Base-by-base conservation (phyloP, 2,888 invertebrate genomes). In the Dynastes hyllus region DNA sequence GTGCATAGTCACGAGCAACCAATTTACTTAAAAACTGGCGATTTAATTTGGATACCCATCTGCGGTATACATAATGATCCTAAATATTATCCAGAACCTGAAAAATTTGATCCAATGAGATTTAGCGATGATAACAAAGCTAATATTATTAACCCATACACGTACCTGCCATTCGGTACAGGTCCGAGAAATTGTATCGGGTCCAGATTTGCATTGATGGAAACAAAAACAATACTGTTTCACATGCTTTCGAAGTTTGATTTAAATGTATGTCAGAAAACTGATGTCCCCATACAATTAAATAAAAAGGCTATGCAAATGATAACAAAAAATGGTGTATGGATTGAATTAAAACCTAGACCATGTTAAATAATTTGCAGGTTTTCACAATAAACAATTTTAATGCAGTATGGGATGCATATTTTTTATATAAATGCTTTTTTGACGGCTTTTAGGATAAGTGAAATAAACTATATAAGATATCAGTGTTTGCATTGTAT, bases 141-240 rank as follows among this genome's bases (percentile, higher is more conserved):
- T 0, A 89, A 89, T 11, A 90, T 91, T 37, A 37, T 37, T 13
- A 83, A 88, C 9, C 89, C 90, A 0, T 89, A 89, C 76, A 87
- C 90, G 0, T 87, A 85, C 75, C 27, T 86, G 13, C 86, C 87
- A 0, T 87, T 87, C 79, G 87, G 87, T 2, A 11, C 92, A 0
- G 93, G 93, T 2, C 93, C 91, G 0, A 90, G 93, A 76, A 92
- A 91, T 84, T 93, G 93, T 83, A 92, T 93, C 70, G 93, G 92
- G 9, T 85, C 85, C 0, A 84, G 86, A 83, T 87, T 87, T 79
- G 87, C 86, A 2, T 76, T 86, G 2, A 80, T 87, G 77, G 86
- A 87, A 81, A 79, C 80, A 0, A 87, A 87, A 81, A 80, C 80
- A 5, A 22, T 86, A 2, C 79, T 87, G n/a, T 85, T 83, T 63